Base-by-base conservation (phyloP, 2,113 vertebrate genomes). In the Seriola rivoliana region DNA sequence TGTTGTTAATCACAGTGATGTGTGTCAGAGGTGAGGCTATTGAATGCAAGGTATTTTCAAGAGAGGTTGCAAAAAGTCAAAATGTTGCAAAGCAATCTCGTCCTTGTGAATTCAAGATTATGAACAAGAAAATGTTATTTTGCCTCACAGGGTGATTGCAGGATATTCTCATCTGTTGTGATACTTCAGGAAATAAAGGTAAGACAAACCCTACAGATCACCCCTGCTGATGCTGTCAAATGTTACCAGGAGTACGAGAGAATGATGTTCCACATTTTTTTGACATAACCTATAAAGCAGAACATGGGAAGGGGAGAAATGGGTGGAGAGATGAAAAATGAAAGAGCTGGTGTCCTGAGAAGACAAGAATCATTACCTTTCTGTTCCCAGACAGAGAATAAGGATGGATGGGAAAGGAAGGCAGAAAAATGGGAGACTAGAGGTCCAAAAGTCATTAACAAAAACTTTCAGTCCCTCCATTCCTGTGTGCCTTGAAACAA, bases 281-380 rank as follows among this genome's bases (percentile, higher is more conserved):
- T 36, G 40, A 65, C 54, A 23, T 25, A n/a, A 19, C 55, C 57
- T 23, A 23, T 46, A 50, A 57, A 71, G 46, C 21, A 34, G 60
- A 65, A 44, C 54, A 46, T 29, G 36, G 68, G 4, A 4, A 5
- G 29, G 65, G 44, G n/a, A 80, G 46, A 52, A 42, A 70, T 36
- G 40, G 74, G 44, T 0, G 12, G 68, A 72, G 19, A 44, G 38
- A 82, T 81, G 78, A 90, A 78, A 88, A 81, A 87, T 90, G 81
- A 52, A 75, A 40, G 71, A 17, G 69, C 66, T 3, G 21, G 13
- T 23, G 38, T 71, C 80, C 87, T 73, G 59, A 12, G 59, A 78
- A 83, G 88, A 79, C 66, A 50, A 66, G 85, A 83, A 74, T 76
- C 80, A 87, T 90, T 85, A 76, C 58, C 55, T 62, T 52, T 80